phyloP scores from a whole-genome alignment of 2,113 vertebrate species.

The Mastomys natalensis region DNA sequence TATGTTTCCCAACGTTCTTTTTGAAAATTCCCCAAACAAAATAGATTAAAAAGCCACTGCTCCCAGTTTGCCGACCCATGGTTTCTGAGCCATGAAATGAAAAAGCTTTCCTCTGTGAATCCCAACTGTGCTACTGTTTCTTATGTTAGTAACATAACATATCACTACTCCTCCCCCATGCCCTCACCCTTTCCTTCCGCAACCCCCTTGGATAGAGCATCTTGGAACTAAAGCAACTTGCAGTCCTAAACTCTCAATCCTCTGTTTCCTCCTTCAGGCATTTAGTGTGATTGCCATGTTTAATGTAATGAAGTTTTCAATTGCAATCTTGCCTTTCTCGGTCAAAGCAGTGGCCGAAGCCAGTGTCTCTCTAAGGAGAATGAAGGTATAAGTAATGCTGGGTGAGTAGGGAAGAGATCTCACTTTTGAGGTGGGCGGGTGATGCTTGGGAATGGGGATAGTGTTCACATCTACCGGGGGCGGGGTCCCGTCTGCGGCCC shows the following conservation, averaged over 20 bases:
- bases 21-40: conserved; percentile 31
- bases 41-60: neutral
- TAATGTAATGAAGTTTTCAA: conserved; percentile 89
- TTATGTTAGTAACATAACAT: neutral
- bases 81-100: conserved; percentile 47
- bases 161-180: no score
- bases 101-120: neutral
- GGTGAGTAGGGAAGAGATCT: conserved; percentile 70
- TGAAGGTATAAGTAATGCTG: conserved; percentile 84
- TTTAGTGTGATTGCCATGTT: conserved; percentile 92
- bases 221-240: neutral
- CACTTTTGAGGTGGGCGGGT: neutral
- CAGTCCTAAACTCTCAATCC: neutral
- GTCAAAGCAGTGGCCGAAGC: conserved; percentile 87
- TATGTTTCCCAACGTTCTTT: neutral
- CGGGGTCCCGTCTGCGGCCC: neutral
- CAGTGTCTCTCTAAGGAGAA: conserved; percentile 84
- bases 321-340: conserved; percentile 86
- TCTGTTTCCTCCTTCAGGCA: conserved; percentile 83
- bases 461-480: neutral
- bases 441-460: neutral
- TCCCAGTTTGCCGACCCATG: neutral
- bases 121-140: neutral
- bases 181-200: no score
- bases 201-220: neutral